A percentile compares a stretch with the other conserved stretches of the same genome.
Evolutionary conservation across 2,797 vertebrate genomes (phyloP).

Genomic region (Allobates femoralis): DNA sequence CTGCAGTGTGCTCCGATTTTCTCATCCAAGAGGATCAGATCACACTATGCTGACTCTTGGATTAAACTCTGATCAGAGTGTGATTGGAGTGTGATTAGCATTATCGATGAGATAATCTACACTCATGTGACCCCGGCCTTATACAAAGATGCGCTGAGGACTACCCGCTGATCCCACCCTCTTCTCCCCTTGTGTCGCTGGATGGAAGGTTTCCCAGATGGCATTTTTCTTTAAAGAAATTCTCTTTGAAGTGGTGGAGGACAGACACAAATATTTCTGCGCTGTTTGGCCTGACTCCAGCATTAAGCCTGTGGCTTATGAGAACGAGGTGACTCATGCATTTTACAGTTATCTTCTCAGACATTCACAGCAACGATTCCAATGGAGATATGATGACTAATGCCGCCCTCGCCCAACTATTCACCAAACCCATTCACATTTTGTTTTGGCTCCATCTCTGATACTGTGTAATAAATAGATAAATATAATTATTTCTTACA

Average conservation of each 20-base stretch:
- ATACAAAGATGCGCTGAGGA: too few relatives aligned
- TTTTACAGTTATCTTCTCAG: slow-evolving; percentile 25
- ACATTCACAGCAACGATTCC: slow-evolving; percentile 8
- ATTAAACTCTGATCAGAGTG: too few relatives aligned
- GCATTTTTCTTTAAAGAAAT: neutral
- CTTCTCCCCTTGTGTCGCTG: neutral
- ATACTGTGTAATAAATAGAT: neutral
- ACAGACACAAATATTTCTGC: neutral
- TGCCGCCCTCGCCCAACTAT: neutral
- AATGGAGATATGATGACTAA: slow-evolving; percentile 5
- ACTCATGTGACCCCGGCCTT: too few relatives aligned
- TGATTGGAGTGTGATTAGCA: too few relatives aligned
- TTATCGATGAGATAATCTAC: too few relatives aligned
- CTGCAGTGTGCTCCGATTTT: too few relatives aligned
- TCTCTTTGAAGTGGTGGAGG: neutral
- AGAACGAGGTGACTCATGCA: slow-evolving; percentile 44
- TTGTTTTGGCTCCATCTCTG: neutral
- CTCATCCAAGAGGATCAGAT: too few relatives aligned
- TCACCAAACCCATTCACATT: too few relatives aligned
- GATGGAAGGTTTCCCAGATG: too few relatives aligned
- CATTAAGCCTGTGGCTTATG: neutral
- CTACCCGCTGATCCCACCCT: neutral
- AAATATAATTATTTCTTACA: neutral
- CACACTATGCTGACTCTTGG: too few relatives aligned
- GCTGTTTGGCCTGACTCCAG: neutral